Evolutionary conservation across 1,140 invertebrate species (phyloP).

Genomic region (Dreissena polymorpha): DNA sequence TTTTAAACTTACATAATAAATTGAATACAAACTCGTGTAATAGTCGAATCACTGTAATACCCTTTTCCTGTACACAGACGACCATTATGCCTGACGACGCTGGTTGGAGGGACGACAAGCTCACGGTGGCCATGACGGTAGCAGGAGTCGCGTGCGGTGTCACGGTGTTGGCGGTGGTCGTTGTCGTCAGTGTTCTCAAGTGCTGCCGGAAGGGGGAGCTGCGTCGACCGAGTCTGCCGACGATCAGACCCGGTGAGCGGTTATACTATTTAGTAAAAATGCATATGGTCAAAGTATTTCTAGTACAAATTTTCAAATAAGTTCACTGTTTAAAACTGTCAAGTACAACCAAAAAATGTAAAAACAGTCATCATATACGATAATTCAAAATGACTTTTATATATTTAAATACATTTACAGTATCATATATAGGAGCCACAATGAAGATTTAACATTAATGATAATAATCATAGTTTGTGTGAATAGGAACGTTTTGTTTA

Average conservation of each 20-base stretch:
- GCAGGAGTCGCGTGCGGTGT: slow-evolving; percentile 21
- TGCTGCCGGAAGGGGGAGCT: slow-evolving; percentile 1
- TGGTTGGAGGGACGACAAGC: not conserved
- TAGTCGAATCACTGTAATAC: not conserved
- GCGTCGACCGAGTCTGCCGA: slow-evolving; percentile 4
- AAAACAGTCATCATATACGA: no score
- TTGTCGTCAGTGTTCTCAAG: slow-evolving; percentile 2
- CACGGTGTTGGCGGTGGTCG: not conserved
- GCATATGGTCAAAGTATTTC: no score
- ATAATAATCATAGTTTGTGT: no score
- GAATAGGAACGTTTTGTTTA: no score
- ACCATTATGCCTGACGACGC: not conserved
- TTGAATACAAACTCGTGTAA: not conserved
- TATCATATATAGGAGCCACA: no score
- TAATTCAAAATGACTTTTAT: no score
- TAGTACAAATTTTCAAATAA: no score
- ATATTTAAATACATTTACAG: no score
- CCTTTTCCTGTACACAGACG: not conserved
- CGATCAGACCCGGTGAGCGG: not conserved
- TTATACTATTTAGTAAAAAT: not conserved
- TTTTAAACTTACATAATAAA: not conserved
- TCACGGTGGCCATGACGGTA: slow-evolving; percentile 1
- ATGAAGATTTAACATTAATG: no score
- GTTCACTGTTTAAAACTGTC: no score
- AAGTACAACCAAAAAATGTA: no score